phyloP scores from a whole-genome alignment of 2,797 vertebrate genomes.

The Diglossa cyanea region DNA sequence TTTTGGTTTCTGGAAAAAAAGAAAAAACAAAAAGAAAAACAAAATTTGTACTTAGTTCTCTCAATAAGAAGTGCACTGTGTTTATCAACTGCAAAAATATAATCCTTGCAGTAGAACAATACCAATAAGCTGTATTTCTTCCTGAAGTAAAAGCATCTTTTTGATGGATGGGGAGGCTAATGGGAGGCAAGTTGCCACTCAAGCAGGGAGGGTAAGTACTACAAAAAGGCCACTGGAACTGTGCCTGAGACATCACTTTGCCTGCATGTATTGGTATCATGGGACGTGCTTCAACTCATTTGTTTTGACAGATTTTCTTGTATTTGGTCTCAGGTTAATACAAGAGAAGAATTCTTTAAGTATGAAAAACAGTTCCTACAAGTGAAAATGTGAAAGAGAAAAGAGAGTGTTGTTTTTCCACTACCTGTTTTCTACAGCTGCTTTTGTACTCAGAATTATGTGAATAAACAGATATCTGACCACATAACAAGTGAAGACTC shows the following conservation, averaged over 20 bases:
- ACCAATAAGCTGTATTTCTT: neutral
- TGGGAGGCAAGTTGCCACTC: neutral
- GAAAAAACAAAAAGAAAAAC: neutral
- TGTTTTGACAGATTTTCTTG: neutral
- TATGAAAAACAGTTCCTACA: neutral
- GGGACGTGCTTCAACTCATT: neutral
- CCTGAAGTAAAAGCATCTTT: neutral
- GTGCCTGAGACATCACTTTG: neutral
- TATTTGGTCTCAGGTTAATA: neutral
- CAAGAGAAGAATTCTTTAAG: neutral
- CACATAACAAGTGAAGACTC: neutral
- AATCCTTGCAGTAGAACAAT: neutral
- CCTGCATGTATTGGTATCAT: fast-evolving
- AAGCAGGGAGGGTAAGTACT: neutral
- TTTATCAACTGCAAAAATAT: neutral
- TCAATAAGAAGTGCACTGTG: neutral
- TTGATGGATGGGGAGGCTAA: neutral
- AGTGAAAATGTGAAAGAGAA: neutral
- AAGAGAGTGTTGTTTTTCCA: neutral
- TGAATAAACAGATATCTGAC: conserved; percentile 5
- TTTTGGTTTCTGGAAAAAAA: conserved; percentile 88
- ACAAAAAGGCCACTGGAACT: neutral
- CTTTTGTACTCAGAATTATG: neutral
- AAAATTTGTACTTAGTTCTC: neutral
- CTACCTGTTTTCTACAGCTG: neutral